Conservation (phyloP, 2,888 invertebrate species). For the Ptychoptera contaminata region DNA sequence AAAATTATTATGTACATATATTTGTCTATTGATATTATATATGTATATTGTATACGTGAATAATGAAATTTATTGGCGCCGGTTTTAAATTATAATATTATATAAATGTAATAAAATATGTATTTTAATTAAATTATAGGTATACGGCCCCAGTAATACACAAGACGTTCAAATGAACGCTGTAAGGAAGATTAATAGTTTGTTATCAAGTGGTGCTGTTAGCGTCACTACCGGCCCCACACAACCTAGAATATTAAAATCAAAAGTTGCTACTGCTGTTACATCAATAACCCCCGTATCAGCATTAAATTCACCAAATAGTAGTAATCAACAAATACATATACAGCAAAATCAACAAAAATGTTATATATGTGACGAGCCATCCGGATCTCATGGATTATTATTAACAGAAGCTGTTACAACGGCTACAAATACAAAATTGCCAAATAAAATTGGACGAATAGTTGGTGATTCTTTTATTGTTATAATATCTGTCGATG, state of each 20-base stretch:
- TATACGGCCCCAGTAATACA: conserved; percentile 10
- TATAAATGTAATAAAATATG: not conserved
- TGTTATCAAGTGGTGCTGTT: conserved; percentile 30
- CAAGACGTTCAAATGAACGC: conserved; percentile 23
- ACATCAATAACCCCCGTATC: conserved; percentile 13
- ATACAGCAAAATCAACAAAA: conserved; percentile 11
- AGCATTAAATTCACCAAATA: conserved; percentile 8
- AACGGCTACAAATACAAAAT: conserved; percentile 29
- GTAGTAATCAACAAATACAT: conserved; percentile 11
- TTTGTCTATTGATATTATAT: too few species aligned
- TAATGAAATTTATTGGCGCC: not conserved
- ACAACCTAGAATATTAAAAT: conserved; percentile 28
- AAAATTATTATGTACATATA: not conserved
- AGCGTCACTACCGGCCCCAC: conserved; percentile 28
- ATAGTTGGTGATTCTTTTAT: conserved; percentile 33
- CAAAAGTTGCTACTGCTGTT: conserved; percentile 17
- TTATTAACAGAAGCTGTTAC: conserved; percentile 27
- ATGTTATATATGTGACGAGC: conserved; percentile 32
- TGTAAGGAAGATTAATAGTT: conserved; percentile 30
- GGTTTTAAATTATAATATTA: not conserved
- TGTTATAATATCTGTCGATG: conserved; percentile 32
- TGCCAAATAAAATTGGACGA: conserved; percentile 34
- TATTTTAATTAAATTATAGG: conserved; percentile 8
- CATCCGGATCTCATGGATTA: conserved; percentile 20
- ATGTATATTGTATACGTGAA: too few species aligned